Evolutionary conservation across 2,888 invertebrate species (phyloP), one percentile per base, ranked within the genome.

Genomic region (Thera britannica): DNA sequence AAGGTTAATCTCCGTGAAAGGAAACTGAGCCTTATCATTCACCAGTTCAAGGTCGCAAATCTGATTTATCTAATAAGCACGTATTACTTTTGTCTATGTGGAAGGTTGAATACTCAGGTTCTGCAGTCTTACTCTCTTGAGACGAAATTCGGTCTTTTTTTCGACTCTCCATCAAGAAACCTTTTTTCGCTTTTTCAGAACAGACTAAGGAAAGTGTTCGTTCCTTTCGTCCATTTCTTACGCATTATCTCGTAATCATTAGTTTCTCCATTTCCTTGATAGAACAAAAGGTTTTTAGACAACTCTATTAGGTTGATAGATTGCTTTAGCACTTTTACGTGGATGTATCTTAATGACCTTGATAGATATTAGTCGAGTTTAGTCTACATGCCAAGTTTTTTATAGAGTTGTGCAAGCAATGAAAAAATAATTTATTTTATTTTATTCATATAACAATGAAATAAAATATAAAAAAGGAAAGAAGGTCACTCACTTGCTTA

Each of bases 101-200:
- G 6, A 7, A 58, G 49, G 46, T 59, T 61, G 66, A 73, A 73
- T 74, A 80, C 85, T 86, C 89, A 90, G 90, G 89, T 88, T 91
- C 90, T 90, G 89, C 90, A 92, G 90, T 88, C 90, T 90, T 89
- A 89, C 88, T 94, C 93, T 93, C 93, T 83, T 85, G 92, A 93
- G 93, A 92, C 92, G 87, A 90, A 91, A 92, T 92, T 90, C 85
- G 86, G 87, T 90, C 84, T 91, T 91, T 90, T 90, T 93, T 92
- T 92, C 89, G 86, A 88, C 84, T 88, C 88, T 89, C 89, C 88
- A 88, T 90, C 88, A 88, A 86, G 85, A 83, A 88, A 86, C 86
- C 87, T 89, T 92, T 91, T 91, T 90, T 90, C 89, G 86, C 88
- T 91, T 89, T 92, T 92, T 90, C 91, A 84, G 87, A 88, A 88